These are phyloP conservation scores for Salminus brasiliensis DNA, from an alignment of 2,113 vertebrate genomes.

Conservation along the genomic window DNA sequence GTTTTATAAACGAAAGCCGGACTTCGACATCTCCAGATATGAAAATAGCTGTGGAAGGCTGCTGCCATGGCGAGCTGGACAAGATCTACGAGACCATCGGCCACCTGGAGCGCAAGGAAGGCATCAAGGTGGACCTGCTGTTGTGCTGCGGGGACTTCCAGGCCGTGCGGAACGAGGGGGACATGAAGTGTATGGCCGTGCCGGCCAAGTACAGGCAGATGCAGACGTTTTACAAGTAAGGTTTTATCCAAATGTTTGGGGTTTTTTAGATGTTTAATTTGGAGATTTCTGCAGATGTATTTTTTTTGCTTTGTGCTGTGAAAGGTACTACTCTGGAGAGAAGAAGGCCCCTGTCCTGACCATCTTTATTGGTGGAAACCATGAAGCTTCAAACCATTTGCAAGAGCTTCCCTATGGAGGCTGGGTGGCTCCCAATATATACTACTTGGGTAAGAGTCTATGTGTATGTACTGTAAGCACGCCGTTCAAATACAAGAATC, in stretches of 20 bases:
- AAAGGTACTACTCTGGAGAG: conserved; percentile 95
- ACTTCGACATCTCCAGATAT: conserved; percentile 64
- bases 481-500: too few relatives aligned
- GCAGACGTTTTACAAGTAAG: conserved; percentile 95
- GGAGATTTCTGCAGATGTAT: conserved; percentile 5
- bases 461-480: not conserved
- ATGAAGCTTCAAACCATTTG: conserved; percentile 94
- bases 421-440: conserved; percentile 98
- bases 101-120: conserved; percentile 84
- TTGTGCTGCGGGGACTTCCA: conserved; percentile 96
- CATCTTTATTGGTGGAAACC: conserved; percentile 96
- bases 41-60: conserved; percentile 94
- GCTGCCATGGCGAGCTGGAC: conserved; percentile 94
- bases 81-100: conserved; percentile 93
- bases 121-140: conserved; percentile 81
- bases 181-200: conserved; percentile 94
- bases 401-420: conserved; percentile 97
- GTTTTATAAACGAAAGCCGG: not conserved
- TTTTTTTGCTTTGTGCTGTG: conserved; percentile 2
- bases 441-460: conserved; percentile 85
- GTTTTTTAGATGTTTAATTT: not conserved
- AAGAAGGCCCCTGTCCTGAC: conserved; percentile 93
- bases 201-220: conserved; percentile 91
- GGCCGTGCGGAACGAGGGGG: conserved; percentile 92
- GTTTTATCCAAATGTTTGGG: not conserved